These are phyloP conservation scores for Crotalus tigris DNA, from an alignment of 2,113 vertebrate species.

Conservation along the genomic window DNA sequence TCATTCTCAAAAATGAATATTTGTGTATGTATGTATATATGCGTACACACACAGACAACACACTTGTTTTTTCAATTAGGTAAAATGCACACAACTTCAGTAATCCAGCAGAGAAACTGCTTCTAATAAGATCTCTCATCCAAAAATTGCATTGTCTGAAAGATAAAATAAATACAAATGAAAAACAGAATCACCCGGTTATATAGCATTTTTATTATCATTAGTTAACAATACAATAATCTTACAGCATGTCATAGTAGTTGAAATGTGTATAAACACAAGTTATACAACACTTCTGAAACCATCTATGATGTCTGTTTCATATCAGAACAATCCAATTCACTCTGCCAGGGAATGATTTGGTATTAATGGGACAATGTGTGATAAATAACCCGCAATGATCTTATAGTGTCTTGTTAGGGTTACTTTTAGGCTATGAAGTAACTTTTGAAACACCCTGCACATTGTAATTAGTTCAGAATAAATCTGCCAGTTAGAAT, in stretches of 20 bases:
- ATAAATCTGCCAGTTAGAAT: too few relatives aligned
- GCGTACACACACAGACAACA: neutral
- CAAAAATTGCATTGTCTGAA: constrained; percentile 58
- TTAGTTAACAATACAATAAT: neutral
- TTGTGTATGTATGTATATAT: neutral
- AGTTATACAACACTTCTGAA: neutral
- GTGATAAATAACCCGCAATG: neutral
- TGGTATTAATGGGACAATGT: neutral
- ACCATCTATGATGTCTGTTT: neutral
- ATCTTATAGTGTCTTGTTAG: neutral
- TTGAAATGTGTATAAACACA: neutral
- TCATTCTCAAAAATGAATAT: constrained; percentile 1
- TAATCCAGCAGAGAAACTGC: neutral
- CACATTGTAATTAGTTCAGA: too few relatives aligned
- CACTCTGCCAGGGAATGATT: neutral
- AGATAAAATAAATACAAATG: constrained; percentile 33
- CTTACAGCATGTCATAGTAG: neutral
- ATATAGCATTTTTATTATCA: neutral
- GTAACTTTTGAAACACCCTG: neutral
- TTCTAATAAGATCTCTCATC: constrained; percentile 31
- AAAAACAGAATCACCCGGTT: constrained; percentile 1
- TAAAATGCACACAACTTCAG: neutral
- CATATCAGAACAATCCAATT: neutral
- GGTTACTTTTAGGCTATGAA: neutral
- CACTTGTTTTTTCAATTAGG: neutral